phyloP scores from a whole-genome alignment of 2,113 vertebrate species.

The Otolemur garnettii region DNA sequence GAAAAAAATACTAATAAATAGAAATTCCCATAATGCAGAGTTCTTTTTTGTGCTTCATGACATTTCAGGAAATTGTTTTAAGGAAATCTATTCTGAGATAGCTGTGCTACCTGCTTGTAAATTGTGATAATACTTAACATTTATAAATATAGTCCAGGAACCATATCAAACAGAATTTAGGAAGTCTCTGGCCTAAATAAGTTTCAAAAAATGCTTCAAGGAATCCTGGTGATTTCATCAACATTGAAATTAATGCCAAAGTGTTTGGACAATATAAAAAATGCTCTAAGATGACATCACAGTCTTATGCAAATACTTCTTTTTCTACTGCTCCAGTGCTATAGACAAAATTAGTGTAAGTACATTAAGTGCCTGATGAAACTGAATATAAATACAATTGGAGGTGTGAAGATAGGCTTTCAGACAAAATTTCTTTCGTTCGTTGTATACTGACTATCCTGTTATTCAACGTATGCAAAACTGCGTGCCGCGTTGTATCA shows the following conservation, averaged over 20 bases:
- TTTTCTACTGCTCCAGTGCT: neutral
- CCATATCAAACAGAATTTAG: neutral
- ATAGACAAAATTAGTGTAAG: neutral
- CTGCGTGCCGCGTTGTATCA: neutral
- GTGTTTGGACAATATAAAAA: neutral
- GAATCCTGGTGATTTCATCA: slow-evolving; percentile 30
- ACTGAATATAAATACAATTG: neutral
- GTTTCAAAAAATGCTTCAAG: neutral
- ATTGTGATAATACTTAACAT: neutral
- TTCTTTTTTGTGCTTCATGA: slow-evolving; percentile 56
- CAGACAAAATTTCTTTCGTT: neutral
- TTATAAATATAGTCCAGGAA: slow-evolving; percentile 54
- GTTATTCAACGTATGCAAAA: neutral
- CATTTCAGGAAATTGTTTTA: slow-evolving; percentile 50
- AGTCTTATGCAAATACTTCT: neutral
- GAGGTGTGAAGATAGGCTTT: neutral
- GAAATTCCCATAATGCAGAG: neutral
- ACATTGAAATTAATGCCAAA: neutral
- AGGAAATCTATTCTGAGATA: slow-evolving; percentile 40
- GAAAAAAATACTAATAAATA: slow-evolving; percentile 59
- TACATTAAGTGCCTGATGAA: neutral
- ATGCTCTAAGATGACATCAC: neutral
- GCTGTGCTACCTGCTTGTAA: neutral
- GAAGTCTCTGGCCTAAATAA: neutral
- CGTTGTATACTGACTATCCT: neutral